These are phyloP conservation scores for Acleris cristana DNA, from an alignment of 2,888 invertebrate genomes.

Conservation along the genomic window DNA sequence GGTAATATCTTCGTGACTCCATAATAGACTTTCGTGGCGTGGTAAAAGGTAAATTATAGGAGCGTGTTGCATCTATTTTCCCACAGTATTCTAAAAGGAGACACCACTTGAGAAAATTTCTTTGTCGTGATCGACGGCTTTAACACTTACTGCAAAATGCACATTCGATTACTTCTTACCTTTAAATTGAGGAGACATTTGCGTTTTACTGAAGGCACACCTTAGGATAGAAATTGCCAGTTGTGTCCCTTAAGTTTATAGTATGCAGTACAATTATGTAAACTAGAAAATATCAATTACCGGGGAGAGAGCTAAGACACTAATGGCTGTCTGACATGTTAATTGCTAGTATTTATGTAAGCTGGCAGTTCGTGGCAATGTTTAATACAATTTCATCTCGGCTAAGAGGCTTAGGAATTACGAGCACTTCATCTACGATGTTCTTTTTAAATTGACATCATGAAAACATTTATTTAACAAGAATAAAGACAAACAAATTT, in stretches of 20 bases:
- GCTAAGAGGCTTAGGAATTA: not conserved
- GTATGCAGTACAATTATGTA: slow-evolving; percentile 19
- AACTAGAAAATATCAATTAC: slow-evolving; percentile 30
- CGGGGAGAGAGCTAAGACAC: slow-evolving; percentile 22
- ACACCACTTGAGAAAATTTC: slow-evolving; percentile 39
- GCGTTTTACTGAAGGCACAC: slow-evolving; percentile 7
- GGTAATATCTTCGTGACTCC: slow-evolving; percentile 45
- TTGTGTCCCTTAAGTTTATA: slow-evolving; percentile 12
- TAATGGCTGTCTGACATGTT: slow-evolving; percentile 23
- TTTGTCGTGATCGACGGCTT: slow-evolving; percentile 36
- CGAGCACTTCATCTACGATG: not conserved
- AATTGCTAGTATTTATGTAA: slow-evolving; percentile 32
- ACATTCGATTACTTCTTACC: not conserved
- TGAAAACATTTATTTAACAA: too few species aligned
- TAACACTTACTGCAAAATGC: slow-evolving; percentile 14
- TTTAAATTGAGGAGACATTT: slow-evolving; percentile 17
- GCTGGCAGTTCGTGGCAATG: slow-evolving; percentile 11
- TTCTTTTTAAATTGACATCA: not conserved
- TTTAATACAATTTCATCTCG: slow-evolving; percentile 13
- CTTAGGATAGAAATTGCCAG: slow-evolving; percentile 13
- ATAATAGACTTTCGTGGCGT: slow-evolving; percentile 32
- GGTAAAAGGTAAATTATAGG: slow-evolving; percentile 51
- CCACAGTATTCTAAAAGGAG: slow-evolving; percentile 43
- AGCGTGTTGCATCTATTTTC: slow-evolving; percentile 43
- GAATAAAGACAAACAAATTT: not conserved